Percentiles rank a stretch among this genome's conserved stretches.
Conservation (phyloP, 2,888 invertebrate species). For the Aproaerema taeniolella region DNA sequence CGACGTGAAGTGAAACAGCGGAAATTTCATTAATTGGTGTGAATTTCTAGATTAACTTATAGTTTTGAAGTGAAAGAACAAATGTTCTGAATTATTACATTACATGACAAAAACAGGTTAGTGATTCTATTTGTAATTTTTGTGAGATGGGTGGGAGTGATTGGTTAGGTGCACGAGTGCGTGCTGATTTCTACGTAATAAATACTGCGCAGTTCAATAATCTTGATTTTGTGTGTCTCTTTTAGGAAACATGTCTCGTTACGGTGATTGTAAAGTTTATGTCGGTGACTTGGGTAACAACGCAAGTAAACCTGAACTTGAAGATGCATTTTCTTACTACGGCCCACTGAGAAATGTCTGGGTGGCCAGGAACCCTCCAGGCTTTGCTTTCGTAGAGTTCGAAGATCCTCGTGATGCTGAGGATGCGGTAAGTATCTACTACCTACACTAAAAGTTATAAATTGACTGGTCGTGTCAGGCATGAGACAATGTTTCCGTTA, state of each 20-base stretch:
- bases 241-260: conserved; percentile 81
- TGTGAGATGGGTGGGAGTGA: too few relatives aligned
- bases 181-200: too few relatives aligned
- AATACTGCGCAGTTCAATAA: conserved; percentile 3
- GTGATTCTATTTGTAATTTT: too few relatives aligned
- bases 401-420: conserved; percentile 95
- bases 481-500: neutral
- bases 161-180: too few relatives aligned
- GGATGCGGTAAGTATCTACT: conserved; percentile 83
- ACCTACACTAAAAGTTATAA: neutral
- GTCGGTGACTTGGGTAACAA: conserved; percentile 95
- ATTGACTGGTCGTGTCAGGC: conserved; percentile 1
- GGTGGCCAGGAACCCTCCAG: conserved; percentile 98
- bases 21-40: too few relatives aligned
- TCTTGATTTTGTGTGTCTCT: conserved; percentile 3
- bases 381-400: conserved; percentile 96
- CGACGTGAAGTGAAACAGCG: too few relatives aligned
- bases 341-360: conserved; percentile 96
- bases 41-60: too few relatives aligned
- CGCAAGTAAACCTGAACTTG: conserved; percentile 94
- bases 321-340: conserved; percentile 95
- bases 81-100: too few relatives aligned
- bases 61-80: too few relatives aligned
- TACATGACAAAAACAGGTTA: too few relatives aligned
- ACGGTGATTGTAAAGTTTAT: conserved; percentile 95